Evolutionary conservation across 1,140 invertebrate genomes (phyloP).

Genomic region (Himalopsyche phryganea): DNA sequence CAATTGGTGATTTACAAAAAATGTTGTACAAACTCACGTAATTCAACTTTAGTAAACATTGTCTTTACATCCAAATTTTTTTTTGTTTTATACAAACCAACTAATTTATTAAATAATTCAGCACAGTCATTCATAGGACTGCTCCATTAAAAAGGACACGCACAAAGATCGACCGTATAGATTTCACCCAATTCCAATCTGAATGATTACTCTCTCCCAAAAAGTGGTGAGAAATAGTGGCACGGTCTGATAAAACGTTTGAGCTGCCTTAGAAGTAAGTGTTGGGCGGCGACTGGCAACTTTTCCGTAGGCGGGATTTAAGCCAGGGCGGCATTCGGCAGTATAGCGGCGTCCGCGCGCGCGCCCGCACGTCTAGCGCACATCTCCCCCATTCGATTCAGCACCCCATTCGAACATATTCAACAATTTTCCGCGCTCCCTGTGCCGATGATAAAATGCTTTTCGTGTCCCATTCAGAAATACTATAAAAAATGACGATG

Average conservation of each 20-base stretch:
- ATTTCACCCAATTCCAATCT: slow-evolving; percentile 1
- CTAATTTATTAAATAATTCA: too few species aligned
- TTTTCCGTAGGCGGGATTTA: too few species aligned
- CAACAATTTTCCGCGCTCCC: not conserved
- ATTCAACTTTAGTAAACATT: too few species aligned
- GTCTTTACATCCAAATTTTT: too few species aligned
- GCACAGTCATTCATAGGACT: too few species aligned
- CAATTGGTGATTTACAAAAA: too few species aligned
- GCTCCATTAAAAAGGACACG: too few species aligned
- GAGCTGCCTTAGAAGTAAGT: not conserved
- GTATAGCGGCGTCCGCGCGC: slow-evolving; percentile 30
- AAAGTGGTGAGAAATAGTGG: slow-evolving; percentile 1
- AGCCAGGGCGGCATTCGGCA: slow-evolving; percentile 4
- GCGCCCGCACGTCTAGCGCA: slow-evolving; percentile 8
- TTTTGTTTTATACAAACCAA: too few species aligned
- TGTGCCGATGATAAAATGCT: too few species aligned
- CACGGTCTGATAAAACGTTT: slow-evolving; percentile 6
- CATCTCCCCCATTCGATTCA: not conserved
- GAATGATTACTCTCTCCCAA: not conserved
- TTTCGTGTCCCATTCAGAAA: too few species aligned
- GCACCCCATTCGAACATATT: not conserved
- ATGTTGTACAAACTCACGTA: too few species aligned
- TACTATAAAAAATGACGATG: too few species aligned
- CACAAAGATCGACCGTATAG: not conserved
- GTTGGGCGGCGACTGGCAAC: slow-evolving; percentile 1